Evolutionary conservation across 2,888 invertebrate species (phyloP), one percentile per base, ranked within the genome.

Genomic region (Cryptocephalus moraei): DNA sequence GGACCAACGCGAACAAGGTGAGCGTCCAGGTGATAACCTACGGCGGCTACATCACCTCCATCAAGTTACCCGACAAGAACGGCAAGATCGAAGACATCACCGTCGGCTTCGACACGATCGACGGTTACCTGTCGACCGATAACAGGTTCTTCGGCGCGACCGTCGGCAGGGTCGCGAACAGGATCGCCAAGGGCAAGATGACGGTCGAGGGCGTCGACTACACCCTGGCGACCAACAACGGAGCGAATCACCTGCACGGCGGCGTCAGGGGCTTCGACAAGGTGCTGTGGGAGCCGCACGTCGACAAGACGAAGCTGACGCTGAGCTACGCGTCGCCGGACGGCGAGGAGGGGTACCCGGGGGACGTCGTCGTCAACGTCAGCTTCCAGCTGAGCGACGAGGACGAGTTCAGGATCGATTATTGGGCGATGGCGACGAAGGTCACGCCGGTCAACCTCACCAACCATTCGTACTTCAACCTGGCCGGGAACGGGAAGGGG

Each of bases 401-500:
- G 53, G 88, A 91, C 62, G 79, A 81, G 50, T 73, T 96, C 36
- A 72, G 77, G 47, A 79, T 95, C 4, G 77, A 82, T 50, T 90
- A 88, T 76, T 79, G 75, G 54, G 91, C 89, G 12, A 80, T 78
- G 4, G 79, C 85, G 1, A 83, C 81, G 4, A 86, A 86, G 62
- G 78, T 87, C 0, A 93, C 92, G 0, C 81, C 86, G 8, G 74
- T 95, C 49, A 94, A 91, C 68, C 71, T 96, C 47, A 91, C 91
- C 43, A 89, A 87, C 67, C 86, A 93, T 63, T 80, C 87, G 0
- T 95, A 88, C 68, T 94, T 95, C 70, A 96, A 96, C 72, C 75
- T 96, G 36, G 90, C 84, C 42, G 94, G 94, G 10, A 90, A 93
- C 72, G 85, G 85, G 61, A 70, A 79, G 11, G 87, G 86, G 3